Evolutionary conservation across 2,888 invertebrate genomes (phyloP), one percentile per base, ranked within the genome.

Genomic region (Hydriomena furcata): DNA sequence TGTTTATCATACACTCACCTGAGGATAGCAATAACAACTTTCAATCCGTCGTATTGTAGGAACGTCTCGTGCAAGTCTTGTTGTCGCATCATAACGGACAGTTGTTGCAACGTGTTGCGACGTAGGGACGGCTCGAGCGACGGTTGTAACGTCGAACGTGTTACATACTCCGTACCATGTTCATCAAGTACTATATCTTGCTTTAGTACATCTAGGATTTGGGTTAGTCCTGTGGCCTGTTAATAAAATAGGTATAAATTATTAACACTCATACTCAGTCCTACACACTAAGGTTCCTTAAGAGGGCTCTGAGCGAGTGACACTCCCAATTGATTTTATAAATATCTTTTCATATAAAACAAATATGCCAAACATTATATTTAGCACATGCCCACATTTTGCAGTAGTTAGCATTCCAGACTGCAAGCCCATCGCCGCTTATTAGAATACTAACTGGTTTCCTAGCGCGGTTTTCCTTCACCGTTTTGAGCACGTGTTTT

Each of bases 31-130:
- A 82, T 70, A 36, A 91, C 79, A 32, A 92, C 66, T 40, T 84
- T 78, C 7, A 94, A 54, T 0, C 94, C 94, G 50, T 91, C 85
- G 36, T 86, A 81, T 37, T 91, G 88, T 8, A 94, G 50, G 66
- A 94, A 94, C 0, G 88, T 71, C 20, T 92, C 91, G 60, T 94
- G 94, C 24, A 93, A 66, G 11, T 92, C 89, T 28, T 82, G 84
- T 63, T 94, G 94, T 7, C 94, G 91, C 70, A 94, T 73, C 91
- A 94, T 92, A 0, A 94, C 93, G 13, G 93, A 91, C 11, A 94
- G 78, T 78, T 95, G 94, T 50, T 93, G 93, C 46, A 94, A 76
- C 23, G 94, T 93, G 36, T 94, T 94, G 61, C 94, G 91, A 4
- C 93, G 89, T 42, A 95, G 82, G n/a, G 93, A 92, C 0, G 94